Percentiles rank a stretch among this genome's conserved stretches.
Evolutionary conservation across 2,113 vertebrate genomes (phyloP).

Genomic region (Tretioscincus oriximinensis): DNA sequence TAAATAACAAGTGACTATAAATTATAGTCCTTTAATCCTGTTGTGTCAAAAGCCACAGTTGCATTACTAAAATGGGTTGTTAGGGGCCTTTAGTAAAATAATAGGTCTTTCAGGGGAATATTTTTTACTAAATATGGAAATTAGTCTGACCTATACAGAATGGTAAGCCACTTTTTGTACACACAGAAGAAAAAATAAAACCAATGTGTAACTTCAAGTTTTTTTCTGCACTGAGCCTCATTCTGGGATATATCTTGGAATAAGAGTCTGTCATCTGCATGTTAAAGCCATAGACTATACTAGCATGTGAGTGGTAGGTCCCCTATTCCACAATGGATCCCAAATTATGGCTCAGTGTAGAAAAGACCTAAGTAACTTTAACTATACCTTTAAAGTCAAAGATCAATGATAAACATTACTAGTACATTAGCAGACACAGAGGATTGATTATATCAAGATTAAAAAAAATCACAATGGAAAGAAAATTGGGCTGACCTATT

Average conservation of each 20-base stretch:
- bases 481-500: too few relatives aligned
- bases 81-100: conserved; percentile 18
- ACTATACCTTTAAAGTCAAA: background rate
- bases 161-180: background rate
- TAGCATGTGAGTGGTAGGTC: too few relatives aligned
- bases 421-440: too few relatives aligned
- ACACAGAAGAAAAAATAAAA: too few relatives aligned
- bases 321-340: too few relatives aligned
- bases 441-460: too few relatives aligned
- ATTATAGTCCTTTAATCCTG: background rate
- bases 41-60: conserved; percentile 18
- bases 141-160: background rate
- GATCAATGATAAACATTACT: background rate
- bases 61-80: background rate
- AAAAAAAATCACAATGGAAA: too few relatives aligned
- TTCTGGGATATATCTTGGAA: too few relatives aligned
- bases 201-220: too few relatives aligned
- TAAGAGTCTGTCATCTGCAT: too few relatives aligned
- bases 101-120: background rate
- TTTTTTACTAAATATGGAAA: background rate
- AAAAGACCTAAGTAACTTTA: background rate
- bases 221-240: too few relatives aligned
- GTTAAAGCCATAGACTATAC: too few relatives aligned
- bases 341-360: background rate
- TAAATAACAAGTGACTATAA: background rate